These are phyloP conservation scores for Triplophysa bombifrons DNA, from an alignment of 2,797 vertebrate species.

Conservation along the genomic window DNA sequence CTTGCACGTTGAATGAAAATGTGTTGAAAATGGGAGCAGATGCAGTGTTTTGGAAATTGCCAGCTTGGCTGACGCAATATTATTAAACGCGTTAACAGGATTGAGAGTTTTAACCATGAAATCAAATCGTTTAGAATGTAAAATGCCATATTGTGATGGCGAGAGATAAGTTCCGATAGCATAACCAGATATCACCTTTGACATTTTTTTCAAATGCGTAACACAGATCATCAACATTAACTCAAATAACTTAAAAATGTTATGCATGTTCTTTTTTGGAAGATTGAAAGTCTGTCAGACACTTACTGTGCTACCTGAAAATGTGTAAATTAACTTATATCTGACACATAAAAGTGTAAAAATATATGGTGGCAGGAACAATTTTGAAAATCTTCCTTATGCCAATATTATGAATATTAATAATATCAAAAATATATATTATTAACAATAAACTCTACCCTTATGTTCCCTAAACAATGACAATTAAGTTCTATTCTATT, in stretches of 20 bases:
- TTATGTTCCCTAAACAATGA: too few species aligned
- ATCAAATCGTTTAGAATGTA: neutral
- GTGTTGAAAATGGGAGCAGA: slow-evolving; percentile 1
- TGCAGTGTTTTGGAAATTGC: neutral
- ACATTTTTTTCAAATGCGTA: neutral
- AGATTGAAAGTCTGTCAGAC: neutral
- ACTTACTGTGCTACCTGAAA: neutral
- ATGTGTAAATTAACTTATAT: neutral
- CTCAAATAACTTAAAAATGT: neutral
- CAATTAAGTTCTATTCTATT: too few species aligned
- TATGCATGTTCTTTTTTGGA: neutral
- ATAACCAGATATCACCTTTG: neutral
- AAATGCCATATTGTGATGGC: neutral
- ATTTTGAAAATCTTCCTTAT: too few species aligned
- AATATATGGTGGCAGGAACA: too few species aligned
- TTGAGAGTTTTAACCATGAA: neutral
- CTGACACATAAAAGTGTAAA: too few species aligned
- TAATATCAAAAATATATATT: too few species aligned
- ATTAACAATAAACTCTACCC: too few species aligned
- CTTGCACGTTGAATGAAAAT: neutral
- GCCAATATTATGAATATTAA: too few species aligned
- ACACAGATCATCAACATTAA: neutral
- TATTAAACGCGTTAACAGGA: neutral
- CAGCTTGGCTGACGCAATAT: neutral
- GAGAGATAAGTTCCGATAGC: neutral